Conservation (phyloP, 2,113 vertebrate genomes). For the Hystrix brachyura region DNA sequence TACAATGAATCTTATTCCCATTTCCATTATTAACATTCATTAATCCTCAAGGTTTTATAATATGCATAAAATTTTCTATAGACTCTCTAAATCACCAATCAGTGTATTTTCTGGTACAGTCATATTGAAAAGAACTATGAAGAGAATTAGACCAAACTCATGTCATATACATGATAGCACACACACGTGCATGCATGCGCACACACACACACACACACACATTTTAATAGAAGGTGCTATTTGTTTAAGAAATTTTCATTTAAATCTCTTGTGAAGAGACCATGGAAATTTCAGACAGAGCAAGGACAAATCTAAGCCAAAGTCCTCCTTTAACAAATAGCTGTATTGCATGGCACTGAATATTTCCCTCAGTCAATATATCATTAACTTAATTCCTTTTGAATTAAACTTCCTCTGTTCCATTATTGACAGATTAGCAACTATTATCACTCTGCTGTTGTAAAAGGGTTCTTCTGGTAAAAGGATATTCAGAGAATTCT, state of each 20-base stretch:
- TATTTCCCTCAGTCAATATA: slow-evolving; percentile 36
- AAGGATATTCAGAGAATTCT: neutral
- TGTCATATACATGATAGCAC: neutral
- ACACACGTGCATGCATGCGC: neutral
- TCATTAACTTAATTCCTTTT: slow-evolving; percentile 53
- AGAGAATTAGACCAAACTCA: neutral
- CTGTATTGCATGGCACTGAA: neutral
- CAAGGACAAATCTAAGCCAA: neutral
- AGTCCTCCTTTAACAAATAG: neutral
- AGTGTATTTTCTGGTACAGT: neutral
- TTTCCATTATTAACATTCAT: neutral
- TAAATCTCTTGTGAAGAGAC: neutral
- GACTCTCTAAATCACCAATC: neutral
- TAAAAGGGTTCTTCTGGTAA: neutral
- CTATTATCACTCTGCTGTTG: neutral
- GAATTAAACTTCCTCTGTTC: slow-evolving; percentile 13
- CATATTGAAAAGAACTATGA: neutral
- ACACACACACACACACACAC: neutral
- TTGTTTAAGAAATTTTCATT: slow-evolving; percentile 10
- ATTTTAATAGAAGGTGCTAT: neutral
- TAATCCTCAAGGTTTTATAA: neutral
- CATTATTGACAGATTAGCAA: neutral
- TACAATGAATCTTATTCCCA: neutral
- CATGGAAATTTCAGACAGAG: neutral
- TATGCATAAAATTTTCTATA: neutral